Conservation (phyloP, 2,113 vertebrate species). For the Phaetusa simplex region DNA sequence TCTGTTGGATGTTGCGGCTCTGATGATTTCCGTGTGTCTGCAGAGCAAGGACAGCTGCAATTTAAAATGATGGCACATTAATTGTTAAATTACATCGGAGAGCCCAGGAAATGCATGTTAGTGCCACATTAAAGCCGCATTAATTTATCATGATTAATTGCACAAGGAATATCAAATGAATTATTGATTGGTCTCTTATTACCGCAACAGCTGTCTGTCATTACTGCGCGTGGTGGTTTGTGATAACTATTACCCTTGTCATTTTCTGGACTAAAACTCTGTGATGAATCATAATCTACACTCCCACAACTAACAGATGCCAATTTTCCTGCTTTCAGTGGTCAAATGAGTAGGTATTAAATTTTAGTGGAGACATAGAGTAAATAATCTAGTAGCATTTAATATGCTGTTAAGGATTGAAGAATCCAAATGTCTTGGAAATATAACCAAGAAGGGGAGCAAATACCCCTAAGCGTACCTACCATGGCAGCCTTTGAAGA, state of each 20-base stretch:
- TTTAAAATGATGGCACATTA: not conserved
- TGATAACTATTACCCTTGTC: conserved; percentile 4
- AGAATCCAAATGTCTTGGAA: not conserved
- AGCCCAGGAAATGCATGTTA: conserved; percentile 17
- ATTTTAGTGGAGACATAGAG: not conserved
- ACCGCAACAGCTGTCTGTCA: conserved; percentile 33
- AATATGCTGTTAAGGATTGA: not conserved
- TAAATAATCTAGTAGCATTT: not conserved
- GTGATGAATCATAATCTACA: not conserved
- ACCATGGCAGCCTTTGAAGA: not conserved
- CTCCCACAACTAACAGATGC: not conserved
- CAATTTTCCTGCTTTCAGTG: not conserved
- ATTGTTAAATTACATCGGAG: not conserved
- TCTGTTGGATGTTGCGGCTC: not conserved
- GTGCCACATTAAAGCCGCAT: conserved; percentile 41
- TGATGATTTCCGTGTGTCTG: not conserved
- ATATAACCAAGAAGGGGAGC: not conserved
- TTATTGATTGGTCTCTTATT: conserved; percentile 45
- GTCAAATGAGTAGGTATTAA: not conserved
- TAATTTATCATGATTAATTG: conserved; percentile 26
- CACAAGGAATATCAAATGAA: conserved; percentile 5
- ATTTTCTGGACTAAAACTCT: not conserved
- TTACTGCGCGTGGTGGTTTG: not conserved
- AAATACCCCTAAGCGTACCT: not conserved
- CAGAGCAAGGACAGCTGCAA: not conserved